Percentiles rank a stretch among this genome's conserved stretches.
These are phyloP conservation scores for Austrolebias charrua DNA, from an alignment of 2,797 vertebrate genomes.

Conservation along the genomic window DNA sequence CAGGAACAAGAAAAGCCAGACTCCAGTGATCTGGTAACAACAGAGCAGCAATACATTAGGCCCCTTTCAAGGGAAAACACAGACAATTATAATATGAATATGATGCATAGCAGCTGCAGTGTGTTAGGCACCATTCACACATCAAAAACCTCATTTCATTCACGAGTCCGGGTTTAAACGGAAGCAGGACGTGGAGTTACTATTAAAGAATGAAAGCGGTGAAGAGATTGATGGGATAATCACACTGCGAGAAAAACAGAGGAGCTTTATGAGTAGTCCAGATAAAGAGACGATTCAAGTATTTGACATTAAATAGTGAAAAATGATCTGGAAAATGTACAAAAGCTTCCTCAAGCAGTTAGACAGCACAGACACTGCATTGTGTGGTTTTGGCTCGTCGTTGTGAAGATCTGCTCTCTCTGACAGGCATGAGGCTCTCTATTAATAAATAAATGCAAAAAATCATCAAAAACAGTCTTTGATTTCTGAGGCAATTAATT, in stretches of 20 bases:
- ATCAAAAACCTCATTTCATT: slow-evolving; percentile 26
- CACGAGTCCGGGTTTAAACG: slow-evolving; percentile 12
- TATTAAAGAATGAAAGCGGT: slow-evolving; percentile 12
- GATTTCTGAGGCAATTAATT: slow-evolving; percentile 8
- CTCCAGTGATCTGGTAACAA: slow-evolving; percentile 3
- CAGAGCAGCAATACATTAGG: background rate
- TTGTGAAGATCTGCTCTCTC: slow-evolving; percentile 50
- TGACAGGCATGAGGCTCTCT: slow-evolving; percentile 34
- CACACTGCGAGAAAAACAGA: slow-evolving; percentile 39
- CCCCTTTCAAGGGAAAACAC: slow-evolving; percentile 14
- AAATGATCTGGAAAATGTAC: slow-evolving; percentile 63
- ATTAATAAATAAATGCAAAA: slow-evolving; percentile 43
- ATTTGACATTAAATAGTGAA: slow-evolving; percentile 19
- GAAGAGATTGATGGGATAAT: slow-evolving; percentile 30
- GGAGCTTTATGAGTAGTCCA: slow-evolving; percentile 38
- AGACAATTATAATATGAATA: slow-evolving; percentile 12
- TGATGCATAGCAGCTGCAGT: slow-evolving; percentile 29
- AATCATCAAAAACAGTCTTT: slow-evolving; percentile 16
- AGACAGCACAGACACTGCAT: slow-evolving; percentile 55
- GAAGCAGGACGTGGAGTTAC: slow-evolving; percentile 32
- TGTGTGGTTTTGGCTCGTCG: slow-evolving; percentile 62
- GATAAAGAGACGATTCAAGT: slow-evolving; percentile 68
- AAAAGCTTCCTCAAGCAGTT: slow-evolving; percentile 39
- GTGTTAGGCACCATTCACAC: slow-evolving; percentile 31
- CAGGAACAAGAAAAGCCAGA: slow-evolving; percentile 5